Evolutionary conservation across 1,140 invertebrate genomes (phyloP).

Genomic region (Zaprionus nigranus): DNA sequence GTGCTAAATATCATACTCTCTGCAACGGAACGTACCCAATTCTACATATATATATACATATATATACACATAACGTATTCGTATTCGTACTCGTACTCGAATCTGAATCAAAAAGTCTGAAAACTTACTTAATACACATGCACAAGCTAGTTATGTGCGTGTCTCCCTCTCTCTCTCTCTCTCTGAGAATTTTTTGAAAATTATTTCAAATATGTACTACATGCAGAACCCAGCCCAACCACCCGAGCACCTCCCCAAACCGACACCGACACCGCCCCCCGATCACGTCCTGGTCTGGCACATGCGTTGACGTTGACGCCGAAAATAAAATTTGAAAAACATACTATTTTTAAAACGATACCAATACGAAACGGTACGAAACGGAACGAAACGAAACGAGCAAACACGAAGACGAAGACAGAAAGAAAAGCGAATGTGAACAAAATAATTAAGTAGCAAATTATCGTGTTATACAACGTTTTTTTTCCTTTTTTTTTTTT

Average conservation of each 20-base stretch:
- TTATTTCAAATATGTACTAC: slow-evolving; percentile 76
- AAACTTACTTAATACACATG: slow-evolving; percentile 26
- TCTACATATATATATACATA: slow-evolving; percentile 20
- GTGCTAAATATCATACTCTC: slow-evolving; percentile 40
- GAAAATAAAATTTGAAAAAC: slow-evolving; percentile 81
- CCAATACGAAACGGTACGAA: slow-evolving; percentile 67
- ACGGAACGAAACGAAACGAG: slow-evolving; percentile 53
- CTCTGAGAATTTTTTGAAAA: slow-evolving; percentile 54
- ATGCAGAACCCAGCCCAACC: slow-evolving; percentile 39
- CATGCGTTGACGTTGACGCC: slow-evolving; percentile 77
- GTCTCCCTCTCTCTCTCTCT: no score
- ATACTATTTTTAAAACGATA: slow-evolving; percentile 81
- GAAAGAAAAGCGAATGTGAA: slow-evolving; percentile 58
- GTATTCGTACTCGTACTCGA: slow-evolving; percentile 27
- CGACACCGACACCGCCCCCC: slow-evolving; percentile 11
- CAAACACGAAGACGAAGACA: slow-evolving; percentile 24
- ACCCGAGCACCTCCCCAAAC: slow-evolving; percentile 12
- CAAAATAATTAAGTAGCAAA: slow-evolving; percentile 81
- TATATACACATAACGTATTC: slow-evolving; percentile 23
- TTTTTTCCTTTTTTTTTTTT: slow-evolving; percentile 23
- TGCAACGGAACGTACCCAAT: slow-evolving; percentile 35
- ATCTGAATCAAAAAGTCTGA: slow-evolving; percentile 42
- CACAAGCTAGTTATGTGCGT: slow-evolving; percentile 33
- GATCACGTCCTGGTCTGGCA: slow-evolving; percentile 12
- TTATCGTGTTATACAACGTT: slow-evolving; percentile 81